Evolutionary conservation across 2,113 vertebrate genomes (phyloP).

Genomic region (Cariama cristata): DNA sequence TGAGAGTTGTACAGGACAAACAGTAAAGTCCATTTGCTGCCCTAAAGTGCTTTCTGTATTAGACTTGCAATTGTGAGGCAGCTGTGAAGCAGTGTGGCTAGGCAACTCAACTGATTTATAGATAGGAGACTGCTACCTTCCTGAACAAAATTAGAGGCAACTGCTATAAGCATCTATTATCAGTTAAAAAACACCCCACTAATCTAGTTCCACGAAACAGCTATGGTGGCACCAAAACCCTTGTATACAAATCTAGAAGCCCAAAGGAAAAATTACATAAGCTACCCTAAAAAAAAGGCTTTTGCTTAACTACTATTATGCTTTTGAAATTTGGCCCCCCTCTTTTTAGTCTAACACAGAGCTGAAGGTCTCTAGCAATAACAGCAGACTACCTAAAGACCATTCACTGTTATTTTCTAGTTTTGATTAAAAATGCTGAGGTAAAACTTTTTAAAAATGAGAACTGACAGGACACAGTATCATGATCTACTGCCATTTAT

Average conservation of each 20-base stretch:
- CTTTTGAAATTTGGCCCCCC: neutral
- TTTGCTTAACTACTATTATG: neutral
- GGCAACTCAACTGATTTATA: neutral
- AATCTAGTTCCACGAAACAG: neutral
- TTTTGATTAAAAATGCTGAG: neutral
- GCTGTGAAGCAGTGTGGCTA: neutral
- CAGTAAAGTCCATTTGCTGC: neutral
- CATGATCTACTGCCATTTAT: conserved; percentile 31
- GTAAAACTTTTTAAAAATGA: neutral
- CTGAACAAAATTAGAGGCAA: neutral
- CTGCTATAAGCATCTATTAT: neutral
- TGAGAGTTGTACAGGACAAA: neutral
- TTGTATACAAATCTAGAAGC: neutral
- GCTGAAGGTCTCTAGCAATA: neutral
- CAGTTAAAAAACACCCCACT: neutral
- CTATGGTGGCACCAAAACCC: neutral
- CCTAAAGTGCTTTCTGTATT: neutral
- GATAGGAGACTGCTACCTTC: neutral
- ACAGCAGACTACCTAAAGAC: neutral
- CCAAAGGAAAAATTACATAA: neutral
- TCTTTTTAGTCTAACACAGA: neutral
- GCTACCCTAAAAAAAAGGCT: neutral
- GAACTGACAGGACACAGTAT: neutral
- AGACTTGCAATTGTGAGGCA: neutral
- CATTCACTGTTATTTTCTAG: neutral